These are phyloP conservation scores for Hyaena hyaena DNA, from an alignment of 2,113 vertebrate species.

Conservation along the genomic window DNA sequence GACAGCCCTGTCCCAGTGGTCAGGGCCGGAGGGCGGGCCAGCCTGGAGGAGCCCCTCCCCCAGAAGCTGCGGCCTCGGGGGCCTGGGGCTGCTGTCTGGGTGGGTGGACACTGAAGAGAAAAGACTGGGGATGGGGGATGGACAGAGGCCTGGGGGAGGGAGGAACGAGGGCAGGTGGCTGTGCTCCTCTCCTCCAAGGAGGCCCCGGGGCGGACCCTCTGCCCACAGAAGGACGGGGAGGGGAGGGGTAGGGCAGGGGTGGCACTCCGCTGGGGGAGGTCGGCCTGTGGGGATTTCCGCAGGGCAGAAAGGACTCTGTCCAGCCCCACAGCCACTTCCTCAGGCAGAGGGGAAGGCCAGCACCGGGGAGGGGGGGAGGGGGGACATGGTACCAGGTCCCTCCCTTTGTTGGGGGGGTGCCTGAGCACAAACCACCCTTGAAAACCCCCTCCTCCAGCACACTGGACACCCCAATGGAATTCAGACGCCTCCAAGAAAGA, in stretches of 20 bases:
- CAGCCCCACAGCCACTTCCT: conserved; percentile 65
- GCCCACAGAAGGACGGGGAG: too few species aligned
- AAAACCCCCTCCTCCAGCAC: background rate
- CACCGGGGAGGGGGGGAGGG: rapidly evolving
- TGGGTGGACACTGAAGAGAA: background rate
- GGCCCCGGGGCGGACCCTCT: background rate
- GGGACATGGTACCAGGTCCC: background rate
- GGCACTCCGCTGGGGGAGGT: background rate
- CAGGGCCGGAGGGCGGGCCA: background rate
- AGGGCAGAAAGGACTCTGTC: background rate
- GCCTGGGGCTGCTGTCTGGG: background rate
- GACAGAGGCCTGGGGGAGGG: too few species aligned
- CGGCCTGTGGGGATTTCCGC: conserved; percentile 58
- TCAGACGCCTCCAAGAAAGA: rapidly evolving
- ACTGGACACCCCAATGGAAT: rapidly evolving
- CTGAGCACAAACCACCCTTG: background rate
- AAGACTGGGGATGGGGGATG: background rate
- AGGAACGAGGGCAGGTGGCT: too few species aligned
- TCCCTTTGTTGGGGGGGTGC: background rate
- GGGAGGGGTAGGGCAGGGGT: background rate
- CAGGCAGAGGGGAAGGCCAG: conserved; percentile 22
- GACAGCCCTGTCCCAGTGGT: too few species aligned
- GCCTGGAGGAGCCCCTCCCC: rapidly evolving
- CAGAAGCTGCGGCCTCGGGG: background rate
- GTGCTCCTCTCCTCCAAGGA: background rate